phyloP scores from a whole-genome alignment of 1,140 invertebrate species.

The Drosophila prosaltans region DNA sequence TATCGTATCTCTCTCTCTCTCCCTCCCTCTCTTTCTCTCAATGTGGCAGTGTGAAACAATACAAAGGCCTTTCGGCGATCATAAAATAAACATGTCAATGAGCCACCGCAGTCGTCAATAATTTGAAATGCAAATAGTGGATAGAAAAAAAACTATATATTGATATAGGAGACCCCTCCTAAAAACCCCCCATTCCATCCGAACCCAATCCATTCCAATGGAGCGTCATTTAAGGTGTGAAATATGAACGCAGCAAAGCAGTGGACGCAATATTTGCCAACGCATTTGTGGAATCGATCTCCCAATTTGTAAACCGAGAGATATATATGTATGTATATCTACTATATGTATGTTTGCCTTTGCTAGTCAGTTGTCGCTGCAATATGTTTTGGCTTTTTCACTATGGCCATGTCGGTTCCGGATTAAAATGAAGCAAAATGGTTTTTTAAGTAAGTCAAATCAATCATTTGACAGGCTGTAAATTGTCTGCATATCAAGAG shows the following conservation, averaged over 20 bases:
- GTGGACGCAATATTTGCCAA: slow-evolving; percentile 60
- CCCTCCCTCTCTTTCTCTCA: neutral
- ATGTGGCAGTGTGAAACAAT: slow-evolving; percentile 33
- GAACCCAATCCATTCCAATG: slow-evolving; percentile 17
- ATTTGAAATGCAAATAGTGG: slow-evolving; percentile 77
- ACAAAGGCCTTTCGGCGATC: slow-evolving; percentile 65
- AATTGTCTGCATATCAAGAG: slow-evolving; percentile 42
- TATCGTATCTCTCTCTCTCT: slow-evolving; percentile 33
- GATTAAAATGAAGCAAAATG: slow-evolving; percentile 59
- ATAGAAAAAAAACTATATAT: slow-evolving; percentile 30
- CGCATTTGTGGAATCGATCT: slow-evolving; percentile 66
- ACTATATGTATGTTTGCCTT: slow-evolving; percentile 21
- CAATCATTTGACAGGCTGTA: slow-evolving; percentile 72
- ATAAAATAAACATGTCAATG: slow-evolving; percentile 78
- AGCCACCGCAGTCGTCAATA: slow-evolving; percentile 51
- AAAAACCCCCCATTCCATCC: too few relatives aligned
- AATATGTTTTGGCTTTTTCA: slow-evolving; percentile 32
- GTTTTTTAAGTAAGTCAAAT: slow-evolving; percentile 77
- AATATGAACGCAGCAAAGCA: slow-evolving; percentile 62
- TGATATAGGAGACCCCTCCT: too few relatives aligned
- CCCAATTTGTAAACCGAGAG: slow-evolving; percentile 27
- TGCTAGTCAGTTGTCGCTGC: slow-evolving; percentile 10
- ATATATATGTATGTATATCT: too few relatives aligned
- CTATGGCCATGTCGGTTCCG: slow-evolving; percentile 49
- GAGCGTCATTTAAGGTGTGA: slow-evolving; percentile 74